A percentile compares a stretch with the other conserved stretches of the same genome.
Evolutionary conservation across 2,888 invertebrate species (phyloP).

Genomic region (Andrena haemorrhoa): DNA sequence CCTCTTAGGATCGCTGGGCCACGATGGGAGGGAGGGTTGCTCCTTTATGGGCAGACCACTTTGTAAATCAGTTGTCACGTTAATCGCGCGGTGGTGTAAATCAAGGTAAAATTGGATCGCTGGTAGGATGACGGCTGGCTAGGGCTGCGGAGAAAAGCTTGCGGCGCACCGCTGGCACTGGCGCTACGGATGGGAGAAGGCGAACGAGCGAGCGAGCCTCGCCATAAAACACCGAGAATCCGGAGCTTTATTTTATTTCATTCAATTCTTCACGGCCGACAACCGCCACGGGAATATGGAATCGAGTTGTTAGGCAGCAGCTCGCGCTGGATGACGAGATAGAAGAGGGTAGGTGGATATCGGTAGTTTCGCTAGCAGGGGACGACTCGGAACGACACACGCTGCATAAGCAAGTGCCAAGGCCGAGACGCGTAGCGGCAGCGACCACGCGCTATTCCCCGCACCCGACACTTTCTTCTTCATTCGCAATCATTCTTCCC

Average conservation of each 20-base stretch:
- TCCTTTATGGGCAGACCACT: too few relatives aligned
- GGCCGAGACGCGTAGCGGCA: conserved; percentile 32
- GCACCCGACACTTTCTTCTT: conserved; percentile 58
- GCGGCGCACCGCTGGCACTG: background rate
- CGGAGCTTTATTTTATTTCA: conserved; percentile 81
- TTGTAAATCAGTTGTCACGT: too few relatives aligned
- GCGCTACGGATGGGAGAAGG: conserved; percentile 1
- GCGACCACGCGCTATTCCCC: conserved; percentile 71
- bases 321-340: conserved; percentile 56
- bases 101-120: conserved; percentile 5
- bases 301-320: conserved; percentile 80
- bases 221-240: conserved; percentile 69
- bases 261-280: conserved; percentile 82
- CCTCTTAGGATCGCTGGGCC: too few relatives aligned
- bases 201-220: conserved; percentile 39
- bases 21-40: too few relatives aligned
- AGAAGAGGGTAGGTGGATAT: conserved; percentile 53
- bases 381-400: conserved; percentile 58
- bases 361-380: conserved; percentile 75
- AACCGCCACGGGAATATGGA: conserved; percentile 81
- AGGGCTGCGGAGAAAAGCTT: background rate
- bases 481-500: background rate
- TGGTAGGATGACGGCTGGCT: background rate
- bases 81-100: background rate
- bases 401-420: conserved; percentile 66